These are phyloP conservation scores for Timema podura DNA, from an alignment of 2,888 invertebrate species.

Conservation along the genomic window DNA sequence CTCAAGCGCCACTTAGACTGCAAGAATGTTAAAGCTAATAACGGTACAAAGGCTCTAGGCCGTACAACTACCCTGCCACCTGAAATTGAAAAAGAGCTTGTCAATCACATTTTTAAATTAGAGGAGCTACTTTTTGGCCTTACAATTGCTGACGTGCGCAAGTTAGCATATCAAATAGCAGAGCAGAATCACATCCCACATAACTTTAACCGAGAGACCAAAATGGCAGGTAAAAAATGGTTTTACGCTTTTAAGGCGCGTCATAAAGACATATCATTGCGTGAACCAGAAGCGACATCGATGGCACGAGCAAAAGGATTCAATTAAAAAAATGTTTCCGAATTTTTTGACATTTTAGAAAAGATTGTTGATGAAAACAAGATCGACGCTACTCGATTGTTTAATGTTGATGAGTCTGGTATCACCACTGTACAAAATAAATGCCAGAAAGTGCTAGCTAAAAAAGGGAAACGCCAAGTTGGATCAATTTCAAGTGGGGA, in stretches of 20 bases:
- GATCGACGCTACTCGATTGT: neutral
- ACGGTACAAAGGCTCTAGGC: too few relatives aligned
- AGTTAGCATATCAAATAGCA: too few relatives aligned
- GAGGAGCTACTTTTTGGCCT: too few relatives aligned
- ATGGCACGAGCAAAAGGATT: neutral
- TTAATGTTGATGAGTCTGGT: constrained; percentile 3
- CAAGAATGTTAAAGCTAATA: too few relatives aligned
- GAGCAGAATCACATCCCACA: too few relatives aligned
- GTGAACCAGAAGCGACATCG: neutral
- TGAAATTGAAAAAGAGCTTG: too few relatives aligned
- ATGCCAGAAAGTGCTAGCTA: neutral
- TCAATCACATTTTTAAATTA: too few relatives aligned
- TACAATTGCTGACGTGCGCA: too few relatives aligned
- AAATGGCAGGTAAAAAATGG: constrained; percentile 7
- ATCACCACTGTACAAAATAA: constrained; percentile 3
- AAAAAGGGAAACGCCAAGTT: constrained; percentile 28
- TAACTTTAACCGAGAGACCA: neutral
- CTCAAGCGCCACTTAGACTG: too few relatives aligned
- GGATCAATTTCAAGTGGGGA: constrained; percentile 31
- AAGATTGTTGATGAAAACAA: neutral
- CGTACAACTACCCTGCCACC: too few relatives aligned
- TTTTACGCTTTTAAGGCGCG: neutral
- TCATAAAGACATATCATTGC: neutral
- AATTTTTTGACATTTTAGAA: neutral
- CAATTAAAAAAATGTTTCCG: neutral